Base-by-base conservation (phyloP, 2,113 vertebrate genomes). In the Patagioenas fasciata region DNA sequence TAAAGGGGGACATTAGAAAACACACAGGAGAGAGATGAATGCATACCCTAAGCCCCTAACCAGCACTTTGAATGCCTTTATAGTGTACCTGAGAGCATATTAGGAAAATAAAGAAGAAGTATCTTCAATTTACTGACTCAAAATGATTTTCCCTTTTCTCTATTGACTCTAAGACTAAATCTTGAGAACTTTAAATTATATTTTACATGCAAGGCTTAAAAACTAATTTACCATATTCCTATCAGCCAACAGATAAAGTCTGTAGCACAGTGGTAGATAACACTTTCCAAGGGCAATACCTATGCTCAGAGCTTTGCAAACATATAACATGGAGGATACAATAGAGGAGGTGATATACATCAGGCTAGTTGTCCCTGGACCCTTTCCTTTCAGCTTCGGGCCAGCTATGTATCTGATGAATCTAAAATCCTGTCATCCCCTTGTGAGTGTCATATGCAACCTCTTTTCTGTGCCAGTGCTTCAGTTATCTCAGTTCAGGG, bases 401-500 rank as follows among this genome's bases (percentile, higher is more conserved):
- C 72, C 60, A 84, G 65, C 44, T 38, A 3, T 29, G 48, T 60
- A 81, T 92, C 85, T 86, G 69, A 88, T 80, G 81, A 80, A 90
- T 96, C 90, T 82, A 67, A 91, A 97, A 94, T 87, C 47, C 88
- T 85, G 71, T 94, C 85, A 93, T 83, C 14, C 60, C 31, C 72
- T 80, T 7, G 10, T 47, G 61, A 90, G 26, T 71, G 75, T 83
- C 75, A 54, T 79, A 85, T 47, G 54, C 71, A 91, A 40, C 32
- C 28, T 80, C 44, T 38, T 90, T 93, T 95, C 85, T 90, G 74
- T 80, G 85, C 36, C 58, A 77, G 36, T 79, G 71, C 60, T 13
- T 10, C 57, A 67, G 88, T 93, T 96, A 96, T 94, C 95, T 91
- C 94, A 85, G 91, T 58, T 88, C 90, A 86, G 88, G 80, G 82